Conservation (phyloP, 2,888 invertebrate genomes). For the Argyresthia albistria region DNA sequence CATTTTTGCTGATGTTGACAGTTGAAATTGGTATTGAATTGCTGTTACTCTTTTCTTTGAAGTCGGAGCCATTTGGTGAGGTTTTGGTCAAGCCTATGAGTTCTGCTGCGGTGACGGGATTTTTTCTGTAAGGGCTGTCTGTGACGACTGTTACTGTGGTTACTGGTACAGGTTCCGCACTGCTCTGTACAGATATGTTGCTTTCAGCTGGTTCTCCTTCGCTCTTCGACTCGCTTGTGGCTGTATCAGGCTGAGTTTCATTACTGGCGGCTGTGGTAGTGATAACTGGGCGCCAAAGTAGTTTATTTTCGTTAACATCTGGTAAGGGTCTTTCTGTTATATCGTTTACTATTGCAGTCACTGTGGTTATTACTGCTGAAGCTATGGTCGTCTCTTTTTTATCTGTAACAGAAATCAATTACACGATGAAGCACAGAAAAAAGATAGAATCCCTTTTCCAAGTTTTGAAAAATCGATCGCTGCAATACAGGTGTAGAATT, state of each 20-base stretch:
- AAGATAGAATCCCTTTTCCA: too few relatives aligned
- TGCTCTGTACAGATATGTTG: slow-evolving; percentile 40
- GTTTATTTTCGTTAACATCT: not conserved
- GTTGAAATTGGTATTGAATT: slow-evolving; percentile 26
- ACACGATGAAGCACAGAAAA: too few relatives aligned
- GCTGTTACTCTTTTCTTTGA: slow-evolving; percentile 36
- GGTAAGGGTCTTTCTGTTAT: not conserved
- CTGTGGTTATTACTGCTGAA: not conserved
- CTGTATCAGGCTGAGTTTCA: slow-evolving; percentile 23
- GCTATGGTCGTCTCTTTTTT: slow-evolving; percentile 27
- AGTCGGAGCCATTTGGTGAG: not conserved
- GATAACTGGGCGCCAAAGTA: not conserved
- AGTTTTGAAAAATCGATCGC: too few relatives aligned
- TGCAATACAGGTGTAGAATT: too few relatives aligned
- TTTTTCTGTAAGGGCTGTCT: not conserved
- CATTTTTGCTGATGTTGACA: slow-evolving; percentile 43
- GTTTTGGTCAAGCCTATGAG: slow-evolving; percentile 1
- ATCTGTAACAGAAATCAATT: slow-evolving; percentile 34
- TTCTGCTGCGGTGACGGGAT: slow-evolving; percentile 8
- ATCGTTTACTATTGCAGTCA: not conserved
- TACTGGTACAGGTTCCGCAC: slow-evolving; percentile 23
- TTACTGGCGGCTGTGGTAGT: slow-evolving; percentile 22
- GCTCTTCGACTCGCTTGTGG: slow-evolving; percentile 32
- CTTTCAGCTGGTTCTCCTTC: slow-evolving; percentile 48
- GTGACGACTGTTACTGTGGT: slow-evolving; percentile 9